phyloP scores from a whole-genome alignment of 2,888 invertebrate species.

The Melanotus villosus region DNA sequence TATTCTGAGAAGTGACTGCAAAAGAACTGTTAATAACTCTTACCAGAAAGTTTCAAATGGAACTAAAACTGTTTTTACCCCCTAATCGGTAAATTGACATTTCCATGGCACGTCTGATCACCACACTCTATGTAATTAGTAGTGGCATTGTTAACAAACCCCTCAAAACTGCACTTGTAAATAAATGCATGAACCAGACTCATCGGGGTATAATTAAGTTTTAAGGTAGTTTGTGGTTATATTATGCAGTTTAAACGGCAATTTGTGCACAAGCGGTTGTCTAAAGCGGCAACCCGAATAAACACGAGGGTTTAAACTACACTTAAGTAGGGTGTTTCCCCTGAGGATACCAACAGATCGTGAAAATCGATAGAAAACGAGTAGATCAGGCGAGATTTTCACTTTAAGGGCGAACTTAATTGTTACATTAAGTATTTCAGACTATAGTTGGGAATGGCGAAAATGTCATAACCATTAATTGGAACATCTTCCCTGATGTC shows the following conservation, averaged over 20 bases:
- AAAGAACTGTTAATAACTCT: too few relatives aligned
- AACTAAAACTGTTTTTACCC: too few relatives aligned
- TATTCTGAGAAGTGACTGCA: too few relatives aligned
- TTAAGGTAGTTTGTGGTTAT: neutral
- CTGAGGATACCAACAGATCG: neutral
- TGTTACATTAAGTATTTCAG: neutral
- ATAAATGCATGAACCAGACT: too few relatives aligned
- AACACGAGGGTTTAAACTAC: neutral
- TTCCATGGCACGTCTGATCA: too few relatives aligned
- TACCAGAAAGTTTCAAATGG: too few relatives aligned
- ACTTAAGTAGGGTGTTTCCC: neutral
- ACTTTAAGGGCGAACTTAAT: neutral
- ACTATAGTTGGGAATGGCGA: neutral
- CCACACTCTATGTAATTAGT: too few relatives aligned
- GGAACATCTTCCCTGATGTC: neutral
- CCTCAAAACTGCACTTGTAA: too few relatives aligned
- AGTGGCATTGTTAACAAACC: too few relatives aligned
- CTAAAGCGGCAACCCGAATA: neutral
- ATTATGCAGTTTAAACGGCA: neutral
- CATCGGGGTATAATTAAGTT: too few relatives aligned
- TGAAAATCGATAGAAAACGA: conserved; percentile 1
- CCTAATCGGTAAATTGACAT: too few relatives aligned
- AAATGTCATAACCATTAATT: conserved; percentile 3
- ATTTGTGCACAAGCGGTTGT: conserved; percentile 3
- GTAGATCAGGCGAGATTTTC: neutral